phyloP scores from a whole-genome alignment of 2,797 vertebrate species.

The Acanthiza pusilla region DNA sequence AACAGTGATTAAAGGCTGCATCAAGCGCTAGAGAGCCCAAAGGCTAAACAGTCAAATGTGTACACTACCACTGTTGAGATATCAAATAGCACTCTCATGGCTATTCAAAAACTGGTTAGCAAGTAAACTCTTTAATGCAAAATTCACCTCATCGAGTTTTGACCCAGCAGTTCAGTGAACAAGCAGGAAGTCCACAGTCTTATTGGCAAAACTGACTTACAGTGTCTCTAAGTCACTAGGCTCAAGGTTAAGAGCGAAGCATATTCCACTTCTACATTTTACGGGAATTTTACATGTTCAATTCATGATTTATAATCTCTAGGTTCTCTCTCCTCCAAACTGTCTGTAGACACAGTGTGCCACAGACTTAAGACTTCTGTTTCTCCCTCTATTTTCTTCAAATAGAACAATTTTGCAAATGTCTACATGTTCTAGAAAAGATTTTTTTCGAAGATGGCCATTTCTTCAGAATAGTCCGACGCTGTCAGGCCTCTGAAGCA shows the following conservation, averaged over 20 bases:
- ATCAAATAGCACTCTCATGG: conserved; percentile 61
- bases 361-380: conserved; percentile 87
- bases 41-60: conserved; percentile 63
- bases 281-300: conserved; percentile 92
- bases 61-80: conserved; percentile 66
- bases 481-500: conserved; percentile 96
- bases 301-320: conserved; percentile 87
- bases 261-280: conserved; percentile 91
- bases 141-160: conserved; percentile 79
- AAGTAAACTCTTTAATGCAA: conserved; percentile 74
- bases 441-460: conserved; percentile 87
- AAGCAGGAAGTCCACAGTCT: conserved; percentile 87
- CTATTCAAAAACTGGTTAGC: conserved; percentile 70
- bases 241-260: conserved; percentile 85
- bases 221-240: conserved; percentile 89
- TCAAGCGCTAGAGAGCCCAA: conserved; percentile 57
- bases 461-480: conserved; percentile 98
- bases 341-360: conserved; percentile 88
- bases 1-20: conserved; percentile 69
- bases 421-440: conserved; percentile 89
- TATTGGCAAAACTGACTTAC: conserved; percentile 85
- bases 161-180: conserved; percentile 84
- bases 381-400: conserved; percentile 87
- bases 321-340: conserved; percentile 85
- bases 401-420: conserved; percentile 83